phyloP scores from a whole-genome alignment of 2,113 vertebrate genomes.

The Nothoprocta pentlandii region DNA sequence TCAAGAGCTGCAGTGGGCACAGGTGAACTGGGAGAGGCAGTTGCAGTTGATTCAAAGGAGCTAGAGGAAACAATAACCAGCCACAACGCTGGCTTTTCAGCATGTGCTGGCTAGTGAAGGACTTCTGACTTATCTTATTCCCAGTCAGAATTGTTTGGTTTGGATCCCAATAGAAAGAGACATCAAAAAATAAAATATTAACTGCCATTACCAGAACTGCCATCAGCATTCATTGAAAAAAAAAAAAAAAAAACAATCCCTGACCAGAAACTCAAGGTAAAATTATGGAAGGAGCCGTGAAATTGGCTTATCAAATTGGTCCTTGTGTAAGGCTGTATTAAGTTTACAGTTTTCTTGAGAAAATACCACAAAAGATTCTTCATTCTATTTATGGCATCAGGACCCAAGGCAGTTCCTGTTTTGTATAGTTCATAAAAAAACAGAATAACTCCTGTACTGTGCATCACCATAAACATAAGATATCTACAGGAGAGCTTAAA shows the following conservation, averaged over 20 bases:
- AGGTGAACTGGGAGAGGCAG: background rate
- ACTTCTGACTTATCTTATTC: background rate
- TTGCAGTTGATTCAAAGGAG: background rate
- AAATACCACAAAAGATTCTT: background rate
- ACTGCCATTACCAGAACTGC: background rate
- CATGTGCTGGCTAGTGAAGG: background rate
- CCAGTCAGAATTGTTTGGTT: background rate
- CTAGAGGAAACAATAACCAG: background rate
- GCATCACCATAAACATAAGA: background rate
- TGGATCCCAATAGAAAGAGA: background rate
- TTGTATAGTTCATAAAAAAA: background rate
- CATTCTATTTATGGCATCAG: background rate
- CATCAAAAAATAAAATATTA: background rate
- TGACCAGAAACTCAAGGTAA: background rate
- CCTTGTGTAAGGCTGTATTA: background rate
- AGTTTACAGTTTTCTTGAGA: background rate
- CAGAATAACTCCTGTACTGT: background rate
- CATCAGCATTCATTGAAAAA: background rate
- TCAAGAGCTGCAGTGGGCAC: background rate
- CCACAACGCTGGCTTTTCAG: background rate
- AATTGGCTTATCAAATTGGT: background rate
- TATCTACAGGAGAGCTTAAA: background rate
- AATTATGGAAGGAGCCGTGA: background rate
- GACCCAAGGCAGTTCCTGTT: background rate
- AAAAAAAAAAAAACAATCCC: background rate